These are phyloP conservation scores for Callyntrura guangdongensis DNA, from an alignment of 2,888 invertebrate genomes.

Conservation along the genomic window DNA sequence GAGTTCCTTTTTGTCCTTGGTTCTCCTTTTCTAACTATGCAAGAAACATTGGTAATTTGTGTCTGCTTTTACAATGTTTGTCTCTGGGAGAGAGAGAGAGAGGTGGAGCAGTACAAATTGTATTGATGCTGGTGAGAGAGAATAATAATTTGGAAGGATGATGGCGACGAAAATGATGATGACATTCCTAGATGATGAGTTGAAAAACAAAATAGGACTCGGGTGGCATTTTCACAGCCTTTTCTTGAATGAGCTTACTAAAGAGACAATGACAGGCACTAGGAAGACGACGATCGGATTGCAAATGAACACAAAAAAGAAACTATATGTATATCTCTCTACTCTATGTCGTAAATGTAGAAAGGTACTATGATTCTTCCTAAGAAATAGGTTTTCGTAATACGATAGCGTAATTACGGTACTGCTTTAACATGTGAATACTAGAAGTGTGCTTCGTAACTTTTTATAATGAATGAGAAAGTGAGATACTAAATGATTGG, in stretches of 20 bases:
- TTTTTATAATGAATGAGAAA: slow-evolving; percentile 22
- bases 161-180: slow-evolving; percentile 54
- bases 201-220: slow-evolving; percentile 57
- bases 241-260: slow-evolving; percentile 45
- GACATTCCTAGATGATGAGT: slow-evolving; percentile 41
- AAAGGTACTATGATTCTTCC: slow-evolving; percentile 23
- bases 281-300: slow-evolving; percentile 48
- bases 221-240: slow-evolving; percentile 53
- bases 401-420: slow-evolving; percentile 25
- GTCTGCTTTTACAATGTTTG: slow-evolving; percentile 25
- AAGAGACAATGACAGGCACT: slow-evolving; percentile 19
- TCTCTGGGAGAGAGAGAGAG: no score
- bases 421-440: no score
- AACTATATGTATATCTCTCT: no score
- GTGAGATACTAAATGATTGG: not conserved
- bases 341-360: not conserved
- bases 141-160: slow-evolving; percentile 66
- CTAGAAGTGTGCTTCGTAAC: not conserved
- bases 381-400: slow-evolving; percentile 9
- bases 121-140: slow-evolving; percentile 25
- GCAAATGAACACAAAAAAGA: not conserved
- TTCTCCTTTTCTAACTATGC: not conserved
- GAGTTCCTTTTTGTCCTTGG: slow-evolving; percentile 35
- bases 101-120: not conserved
- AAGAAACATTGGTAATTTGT: slow-evolving; percentile 51